Evolutionary conservation across 1,140 invertebrate species (phyloP).

Genomic region (Daktulosphaira vitifoliae): DNA sequence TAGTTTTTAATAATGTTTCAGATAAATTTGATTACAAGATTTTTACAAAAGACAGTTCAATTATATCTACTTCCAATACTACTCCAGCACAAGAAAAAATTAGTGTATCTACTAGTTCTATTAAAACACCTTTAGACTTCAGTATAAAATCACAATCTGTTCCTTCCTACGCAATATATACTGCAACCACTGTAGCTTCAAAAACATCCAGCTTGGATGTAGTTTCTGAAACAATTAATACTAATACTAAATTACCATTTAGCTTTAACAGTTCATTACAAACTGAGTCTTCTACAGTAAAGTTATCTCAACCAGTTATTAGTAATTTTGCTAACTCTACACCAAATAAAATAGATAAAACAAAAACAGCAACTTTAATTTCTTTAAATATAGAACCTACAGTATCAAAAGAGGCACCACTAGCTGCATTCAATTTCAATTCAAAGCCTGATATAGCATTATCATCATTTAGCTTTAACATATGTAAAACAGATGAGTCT

Average conservation of each 20-base stretch:
- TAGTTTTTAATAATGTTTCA: neutral
- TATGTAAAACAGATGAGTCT: neutral
- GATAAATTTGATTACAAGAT: constrained; percentile 1
- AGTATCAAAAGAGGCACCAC: neutral
- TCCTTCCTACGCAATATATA: neutral
- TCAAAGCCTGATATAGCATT: constrained; percentile 14
- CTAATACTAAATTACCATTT: neutral
- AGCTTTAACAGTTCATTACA: neutral
- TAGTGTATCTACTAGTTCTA: neutral
- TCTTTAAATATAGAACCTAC: neutral
- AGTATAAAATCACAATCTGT: neutral
- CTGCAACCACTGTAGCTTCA: neutral
- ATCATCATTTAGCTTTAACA: constrained; percentile 3
- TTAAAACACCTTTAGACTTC: constrained; percentile 3
- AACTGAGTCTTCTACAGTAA: neutral
- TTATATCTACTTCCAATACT: neutral
- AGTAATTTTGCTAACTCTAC: constrained; percentile 9
- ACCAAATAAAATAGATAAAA: constrained; percentile 10
- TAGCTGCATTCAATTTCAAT: constrained; percentile 6
- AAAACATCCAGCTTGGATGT: neutral
- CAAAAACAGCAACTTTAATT: neutral
- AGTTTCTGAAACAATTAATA: neutral
- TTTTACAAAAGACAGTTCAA: neutral
- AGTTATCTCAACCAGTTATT: neutral
- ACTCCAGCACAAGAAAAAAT: neutral